These are phyloP conservation scores for Eulemur macaco DNA, from an alignment of 2,113 vertebrate genomes.

Conservation along the genomic window DNA sequence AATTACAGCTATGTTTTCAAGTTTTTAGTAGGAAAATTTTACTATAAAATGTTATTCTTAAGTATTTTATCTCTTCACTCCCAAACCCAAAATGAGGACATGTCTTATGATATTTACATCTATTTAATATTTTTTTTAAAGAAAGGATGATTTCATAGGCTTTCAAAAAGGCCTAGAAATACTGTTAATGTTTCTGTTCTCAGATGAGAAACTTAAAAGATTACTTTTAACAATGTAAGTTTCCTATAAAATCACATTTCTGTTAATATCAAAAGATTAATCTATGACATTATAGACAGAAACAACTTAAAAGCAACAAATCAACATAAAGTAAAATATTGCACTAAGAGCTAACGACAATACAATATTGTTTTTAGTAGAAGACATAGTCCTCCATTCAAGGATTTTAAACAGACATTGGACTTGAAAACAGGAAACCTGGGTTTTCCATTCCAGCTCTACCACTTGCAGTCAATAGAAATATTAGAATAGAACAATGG, in stretches of 20 bases:
- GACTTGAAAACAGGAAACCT: neutral
- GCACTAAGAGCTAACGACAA: neutral
- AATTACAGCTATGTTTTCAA: neutral
- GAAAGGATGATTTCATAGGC: neutral
- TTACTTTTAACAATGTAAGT: neutral
- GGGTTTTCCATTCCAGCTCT: neutral
- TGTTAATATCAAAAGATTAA: neutral
- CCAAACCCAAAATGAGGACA: neutral
- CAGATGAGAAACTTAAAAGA: neutral
- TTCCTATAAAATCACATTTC: neutral
- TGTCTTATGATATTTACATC: neutral
- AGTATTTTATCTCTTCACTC: neutral
- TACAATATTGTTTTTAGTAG: neutral
- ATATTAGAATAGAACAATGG: no score
- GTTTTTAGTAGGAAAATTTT: neutral
- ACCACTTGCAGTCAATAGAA: neutral
- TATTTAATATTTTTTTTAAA: neutral
- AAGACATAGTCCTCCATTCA: neutral
- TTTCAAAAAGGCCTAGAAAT: neutral
- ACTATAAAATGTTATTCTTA: neutral
- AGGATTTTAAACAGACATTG: neutral
- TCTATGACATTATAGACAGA: neutral
- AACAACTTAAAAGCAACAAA: neutral
- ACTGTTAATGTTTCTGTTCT: constrained; percentile 24
- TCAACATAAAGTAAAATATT: neutral